Evolutionary conservation across 2,888 invertebrate species (phyloP).

Genomic region (Eupithecia inturbata): DNA sequence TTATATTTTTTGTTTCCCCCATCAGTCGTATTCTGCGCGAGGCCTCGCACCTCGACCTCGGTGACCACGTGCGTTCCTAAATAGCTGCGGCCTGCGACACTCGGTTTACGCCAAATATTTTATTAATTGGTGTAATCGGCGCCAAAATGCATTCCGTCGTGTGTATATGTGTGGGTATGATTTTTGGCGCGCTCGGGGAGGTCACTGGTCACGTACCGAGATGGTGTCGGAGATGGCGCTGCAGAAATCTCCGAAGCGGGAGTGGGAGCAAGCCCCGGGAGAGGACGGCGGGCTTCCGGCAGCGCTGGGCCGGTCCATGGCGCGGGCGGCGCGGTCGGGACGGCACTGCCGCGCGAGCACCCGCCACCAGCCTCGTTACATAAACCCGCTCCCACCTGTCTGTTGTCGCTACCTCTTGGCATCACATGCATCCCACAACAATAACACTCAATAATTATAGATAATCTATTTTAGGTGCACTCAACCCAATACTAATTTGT

Average conservation of each 20-base stretch:
- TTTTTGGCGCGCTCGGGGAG: slow-evolving; percentile 48
- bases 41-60: slow-evolving; percentile 67
- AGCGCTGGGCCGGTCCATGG: slow-evolving; percentile 73
- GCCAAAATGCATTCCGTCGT: slow-evolving; percentile 54
- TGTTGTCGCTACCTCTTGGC: slow-evolving; percentile 79
- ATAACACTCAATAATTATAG: slow-evolving; percentile 82
- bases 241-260: slow-evolving; percentile 82
- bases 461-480: slow-evolving; percentile 71
- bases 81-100: slow-evolving; percentile 62
- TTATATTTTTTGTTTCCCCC: slow-evolving; percentile 80
- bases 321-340: slow-evolving; percentile 64
- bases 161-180: neutral
- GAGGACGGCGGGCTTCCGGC: slow-evolving; percentile 60
- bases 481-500: slow-evolving; percentile 68
- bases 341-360: slow-evolving; percentile 71
- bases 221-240: slow-evolving; percentile 80
- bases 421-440: slow-evolving; percentile 77
- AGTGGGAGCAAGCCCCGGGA: slow-evolving; percentile 50
- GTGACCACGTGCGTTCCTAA: slow-evolving; percentile 79
- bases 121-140: slow-evolving; percentile 59
- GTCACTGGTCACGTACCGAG: slow-evolving; percentile 71
- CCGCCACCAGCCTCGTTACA: slow-evolving; percentile 70
- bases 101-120: slow-evolving; percentile 49
- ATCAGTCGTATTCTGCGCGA: slow-evolving; percentile 67
- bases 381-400: slow-evolving; percentile 80